Conservation (phyloP, 2,888 invertebrate species). For the Rotaria magnacalcarata region DNA sequence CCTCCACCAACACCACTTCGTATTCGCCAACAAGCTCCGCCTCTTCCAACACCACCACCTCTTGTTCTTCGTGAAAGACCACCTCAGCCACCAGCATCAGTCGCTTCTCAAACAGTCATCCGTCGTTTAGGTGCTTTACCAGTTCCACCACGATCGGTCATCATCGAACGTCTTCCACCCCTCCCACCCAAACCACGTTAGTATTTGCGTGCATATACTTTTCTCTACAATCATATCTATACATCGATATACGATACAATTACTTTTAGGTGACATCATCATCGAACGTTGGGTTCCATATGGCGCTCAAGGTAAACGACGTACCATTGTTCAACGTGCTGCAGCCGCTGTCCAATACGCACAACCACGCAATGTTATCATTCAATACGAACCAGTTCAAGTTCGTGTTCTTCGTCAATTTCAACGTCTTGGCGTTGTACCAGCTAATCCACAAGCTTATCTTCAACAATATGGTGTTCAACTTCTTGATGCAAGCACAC, state of each 20-base stretch:
- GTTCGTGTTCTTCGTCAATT: background rate
- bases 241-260: too few species aligned
- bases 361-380: too few species aligned
- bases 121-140: background rate
- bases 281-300: too few species aligned
- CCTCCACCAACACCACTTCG: background rate
- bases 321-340: too few species aligned
- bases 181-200: background rate
- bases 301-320: too few species aligned
- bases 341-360: too few species aligned
- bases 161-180: background rate
- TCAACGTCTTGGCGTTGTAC: background rate
- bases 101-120: background rate
- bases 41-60: background rate
- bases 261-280: background rate
- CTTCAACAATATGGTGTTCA: background rate
- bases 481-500: background rate
- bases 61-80: conserved; percentile 25
- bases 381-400: background rate
- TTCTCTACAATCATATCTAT: background rate
- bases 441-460: background rate
- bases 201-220: background rate
- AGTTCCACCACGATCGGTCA: too few species aligned
- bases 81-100: background rate
- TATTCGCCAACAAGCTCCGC: background rate